Percentiles rank a stretch among this genome's conserved stretches.
Conservation (phyloP, 1,140 invertebrate species). For the Stegodyphus mimosarum region DNA sequence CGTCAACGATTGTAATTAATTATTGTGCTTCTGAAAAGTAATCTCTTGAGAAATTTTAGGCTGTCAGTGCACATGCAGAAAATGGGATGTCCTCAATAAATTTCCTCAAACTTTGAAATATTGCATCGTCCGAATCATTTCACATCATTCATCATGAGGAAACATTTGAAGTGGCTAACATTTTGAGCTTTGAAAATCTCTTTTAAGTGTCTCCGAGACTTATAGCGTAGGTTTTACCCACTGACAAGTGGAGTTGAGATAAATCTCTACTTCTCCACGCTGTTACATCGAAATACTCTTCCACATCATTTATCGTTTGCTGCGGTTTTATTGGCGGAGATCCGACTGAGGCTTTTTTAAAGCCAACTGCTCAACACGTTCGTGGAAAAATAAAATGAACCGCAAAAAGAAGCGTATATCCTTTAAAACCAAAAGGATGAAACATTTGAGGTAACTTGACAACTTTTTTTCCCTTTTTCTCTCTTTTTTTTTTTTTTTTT, state of each 20-base stretch:
- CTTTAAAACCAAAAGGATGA: slow-evolving; percentile 57
- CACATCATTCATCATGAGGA: slow-evolving; percentile 14
- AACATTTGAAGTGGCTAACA: slow-evolving; percentile 27
- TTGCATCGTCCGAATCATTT: background rate
- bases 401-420: slow-evolving; percentile 29
- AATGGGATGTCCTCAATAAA: too few relatives aligned
- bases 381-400: slow-evolving; percentile 12
- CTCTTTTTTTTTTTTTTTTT: slow-evolving; percentile 11
- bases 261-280: slow-evolving; percentile 52
- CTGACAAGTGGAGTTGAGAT: slow-evolving; percentile 59
- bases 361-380: slow-evolving; percentile 28
- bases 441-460: slow-evolving; percentile 58
- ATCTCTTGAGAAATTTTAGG: too few relatives aligned
- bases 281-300: slow-evolving; percentile 59
- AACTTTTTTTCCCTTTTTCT: slow-evolving; percentile 8
- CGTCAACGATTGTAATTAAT: too few relatives aligned
- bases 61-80: too few relatives aligned
- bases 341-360: slow-evolving; percentile 55
- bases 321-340: slow-evolving; percentile 58
- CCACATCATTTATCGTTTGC: slow-evolving; percentile 60
- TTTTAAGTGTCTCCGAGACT: slow-evolving; percentile 50
- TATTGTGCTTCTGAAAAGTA: too few relatives aligned
- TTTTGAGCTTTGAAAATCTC: slow-evolving; percentile 56
- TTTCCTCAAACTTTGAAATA: too few relatives aligned
- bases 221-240: slow-evolving; percentile 54